Evolutionary conservation across 1,140 invertebrate genomes (phyloP).

Genomic region (Meloidogyne chitwoodi): DNA sequence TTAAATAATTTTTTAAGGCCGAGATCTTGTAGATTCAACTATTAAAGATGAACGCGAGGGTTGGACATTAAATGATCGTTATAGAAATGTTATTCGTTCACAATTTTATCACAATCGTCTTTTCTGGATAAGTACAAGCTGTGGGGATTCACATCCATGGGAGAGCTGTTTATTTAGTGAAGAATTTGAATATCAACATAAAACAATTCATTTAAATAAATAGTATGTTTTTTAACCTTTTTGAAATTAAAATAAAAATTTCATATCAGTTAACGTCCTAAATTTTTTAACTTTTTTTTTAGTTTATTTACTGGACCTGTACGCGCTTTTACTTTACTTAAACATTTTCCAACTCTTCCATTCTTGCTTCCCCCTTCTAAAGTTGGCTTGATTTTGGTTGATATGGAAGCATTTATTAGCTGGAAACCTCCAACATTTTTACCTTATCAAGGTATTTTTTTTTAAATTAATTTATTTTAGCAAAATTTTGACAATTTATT

Average conservation of each 20-base stretch:
- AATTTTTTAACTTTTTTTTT: no score
- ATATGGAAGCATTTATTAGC: constrained; percentile 35
- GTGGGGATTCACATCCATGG: constrained; percentile 47
- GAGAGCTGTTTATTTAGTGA: constrained; percentile 34
- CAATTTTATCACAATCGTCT: constrained; percentile 29
- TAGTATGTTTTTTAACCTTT: constrained; percentile 26
- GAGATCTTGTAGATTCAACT: constrained; percentile 35
- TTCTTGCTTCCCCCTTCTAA: constrained; percentile 30
- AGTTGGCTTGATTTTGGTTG: constrained; percentile 39
- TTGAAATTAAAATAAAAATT: no score
- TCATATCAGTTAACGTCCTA: no score
- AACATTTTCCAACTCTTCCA: constrained; percentile 25
- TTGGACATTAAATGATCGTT: constrained; percentile 29
- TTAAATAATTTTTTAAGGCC: neutral
- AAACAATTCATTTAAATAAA: constrained; percentile 37
- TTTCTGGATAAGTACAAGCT: constrained; percentile 46
- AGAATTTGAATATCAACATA: constrained; percentile 29
- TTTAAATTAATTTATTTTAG: neutral
- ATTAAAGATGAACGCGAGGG: constrained; percentile 39
- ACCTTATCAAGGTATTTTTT: constrained; percentile 42
- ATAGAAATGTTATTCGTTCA: constrained; percentile 32
- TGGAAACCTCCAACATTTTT: constrained; percentile 42
- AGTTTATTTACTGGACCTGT: constrained; percentile 32
- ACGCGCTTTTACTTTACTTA: constrained; percentile 39
- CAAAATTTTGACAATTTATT: no score